Base-by-base conservation (phyloP, 30 jellyfish, hydroid and myxozoan species). In the Morbakka virulenta region DNA sequence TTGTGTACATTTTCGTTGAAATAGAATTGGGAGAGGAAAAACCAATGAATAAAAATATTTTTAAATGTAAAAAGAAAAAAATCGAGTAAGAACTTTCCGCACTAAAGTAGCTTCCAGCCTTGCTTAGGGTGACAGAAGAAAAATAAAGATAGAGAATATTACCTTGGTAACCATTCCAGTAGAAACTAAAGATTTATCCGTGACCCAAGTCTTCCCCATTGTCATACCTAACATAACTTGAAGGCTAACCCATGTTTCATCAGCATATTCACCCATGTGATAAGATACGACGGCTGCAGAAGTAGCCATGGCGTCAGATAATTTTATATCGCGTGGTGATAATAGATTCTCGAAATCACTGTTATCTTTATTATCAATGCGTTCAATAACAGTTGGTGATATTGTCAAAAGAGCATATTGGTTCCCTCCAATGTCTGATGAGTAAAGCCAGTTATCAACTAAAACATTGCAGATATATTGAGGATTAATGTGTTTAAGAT, bases 241-340 rank as follows among this genome's bases (percentile, higher is more conserved):
- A 77, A 72, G 33, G 48, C 87, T 72, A 20, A 73, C 72, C 29
- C 66, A 83, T 0, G 85, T 76, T 48, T 83, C 87, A 72, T 73
- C 70, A 20, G 25, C 3, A 48, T 72, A 83, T 24, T 52, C 80
- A 0, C 95, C 95, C 95, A 83, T 83, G 62, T 72, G 79, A n/a
- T 64, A 47, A 9, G 95, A 62, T 0, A 83, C 83, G 47, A 72
- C 95, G 17, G 95, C 95, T 6, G 87, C 95, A 2, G 95, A 83
- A 27, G 95, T 83, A 32, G 95, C 95, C 95, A 83, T 83, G 61
- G 95, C 95, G 66, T 83, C 95, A 9, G 95, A 83, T 27, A 83
- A 66, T 41, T 72, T 47, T 6, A 83, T 51, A 72, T 83, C 95
- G 3, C 57, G 32, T 1, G 95, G 95, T 20, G 73, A 72, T 24